phyloP scores from a whole-genome alignment of 1,140 invertebrate species.

The Mercenaria mercenaria region DNA sequence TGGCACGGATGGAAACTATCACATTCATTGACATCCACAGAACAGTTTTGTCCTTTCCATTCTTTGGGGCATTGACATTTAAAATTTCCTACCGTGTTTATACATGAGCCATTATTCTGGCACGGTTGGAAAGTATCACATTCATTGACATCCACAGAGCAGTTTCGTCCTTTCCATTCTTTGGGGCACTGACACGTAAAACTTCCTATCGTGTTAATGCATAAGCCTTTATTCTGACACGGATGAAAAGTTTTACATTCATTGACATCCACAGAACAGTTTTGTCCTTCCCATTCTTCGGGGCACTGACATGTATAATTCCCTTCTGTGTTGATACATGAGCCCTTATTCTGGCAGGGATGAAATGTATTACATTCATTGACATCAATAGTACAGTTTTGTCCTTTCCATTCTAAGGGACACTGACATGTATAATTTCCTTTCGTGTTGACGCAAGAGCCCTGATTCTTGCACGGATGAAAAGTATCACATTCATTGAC shows the following conservation, averaged over 20 bases:
- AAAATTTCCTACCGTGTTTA: background rate
- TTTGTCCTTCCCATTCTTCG: too few relatives aligned
- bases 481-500: too few relatives aligned
- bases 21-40: conserved; percentile 14
- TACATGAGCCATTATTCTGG: background rate
- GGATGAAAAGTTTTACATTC: background rate
- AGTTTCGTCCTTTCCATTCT: background rate
- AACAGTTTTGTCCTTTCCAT: conserved; percentile 31
- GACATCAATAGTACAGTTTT: too few relatives aligned
- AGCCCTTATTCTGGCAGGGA: too few relatives aligned
- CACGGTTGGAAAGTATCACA: background rate
- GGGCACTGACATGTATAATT: too few relatives aligned
- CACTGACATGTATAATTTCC: too few relatives aligned
- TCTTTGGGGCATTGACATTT: conserved; percentile 17
- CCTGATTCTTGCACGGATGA: too few relatives aligned
- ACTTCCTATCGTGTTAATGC: background rate
- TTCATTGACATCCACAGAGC: background rate
- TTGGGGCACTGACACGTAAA: background rate
- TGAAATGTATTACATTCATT: too few relatives aligned
- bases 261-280: conserved; percentile 32
- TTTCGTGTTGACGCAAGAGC: too few relatives aligned
- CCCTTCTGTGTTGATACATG: too few relatives aligned
- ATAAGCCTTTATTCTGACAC: background rate
- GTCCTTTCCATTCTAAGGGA: too few relatives aligned
- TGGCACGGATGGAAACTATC: background rate